Percentiles rank a stretch among this genome's conserved stretches.
phyloP scores from a whole-genome alignment of 2,888 invertebrate genomes.

The Andrena dorsata region DNA sequence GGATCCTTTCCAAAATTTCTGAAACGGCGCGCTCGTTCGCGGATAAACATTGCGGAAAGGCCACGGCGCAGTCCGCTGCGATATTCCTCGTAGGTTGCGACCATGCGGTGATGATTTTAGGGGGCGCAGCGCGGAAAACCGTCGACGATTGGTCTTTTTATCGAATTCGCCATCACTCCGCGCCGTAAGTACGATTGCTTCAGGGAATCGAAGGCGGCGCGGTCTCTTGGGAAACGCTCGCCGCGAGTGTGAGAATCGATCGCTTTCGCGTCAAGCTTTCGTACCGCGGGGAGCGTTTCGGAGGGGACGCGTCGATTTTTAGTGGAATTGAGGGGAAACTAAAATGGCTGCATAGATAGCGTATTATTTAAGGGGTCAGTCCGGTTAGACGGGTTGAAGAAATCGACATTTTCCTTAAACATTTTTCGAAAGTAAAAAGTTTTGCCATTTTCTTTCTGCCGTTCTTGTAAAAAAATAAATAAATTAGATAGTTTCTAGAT shows the following conservation, averaged over 20 bases:
- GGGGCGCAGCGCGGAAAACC: constrained; percentile 22
- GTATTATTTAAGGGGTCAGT: too few relatives aligned
- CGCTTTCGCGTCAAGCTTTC: neutral
- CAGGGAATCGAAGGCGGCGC: constrained; percentile 23
- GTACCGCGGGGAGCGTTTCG: neutral
- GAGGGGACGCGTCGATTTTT: constrained; percentile 8
- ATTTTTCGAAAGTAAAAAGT: too few relatives aligned
- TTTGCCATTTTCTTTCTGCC: too few relatives aligned
- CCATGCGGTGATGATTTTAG: constrained; percentile 22
- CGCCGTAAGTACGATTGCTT: constrained; percentile 25
- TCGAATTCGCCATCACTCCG: constrained; percentile 39
- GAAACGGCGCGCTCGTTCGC: constrained; percentile 20
- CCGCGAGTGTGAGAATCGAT: constrained; percentile 45
- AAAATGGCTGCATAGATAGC: constrained; percentile 19
- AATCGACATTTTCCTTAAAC: too few relatives aligned
- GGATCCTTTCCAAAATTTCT: constrained; percentile 65
- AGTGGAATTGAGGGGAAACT: constrained; percentile 23
- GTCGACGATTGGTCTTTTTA: constrained; percentile 39
- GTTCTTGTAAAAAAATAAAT: too few relatives aligned
- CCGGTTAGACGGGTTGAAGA: too few relatives aligned
- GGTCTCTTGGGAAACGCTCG: constrained; percentile 36
- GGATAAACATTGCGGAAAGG: constrained; percentile 8
- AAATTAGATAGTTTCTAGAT: too few relatives aligned
- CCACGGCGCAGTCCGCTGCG: constrained; percentile 20
- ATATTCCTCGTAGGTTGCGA: constrained; percentile 46